Evolutionary conservation across 2,888 invertebrate species (phyloP), one percentile per base, ranked within the genome.

Genomic region (Lepidocyrtoides sp.): DNA sequence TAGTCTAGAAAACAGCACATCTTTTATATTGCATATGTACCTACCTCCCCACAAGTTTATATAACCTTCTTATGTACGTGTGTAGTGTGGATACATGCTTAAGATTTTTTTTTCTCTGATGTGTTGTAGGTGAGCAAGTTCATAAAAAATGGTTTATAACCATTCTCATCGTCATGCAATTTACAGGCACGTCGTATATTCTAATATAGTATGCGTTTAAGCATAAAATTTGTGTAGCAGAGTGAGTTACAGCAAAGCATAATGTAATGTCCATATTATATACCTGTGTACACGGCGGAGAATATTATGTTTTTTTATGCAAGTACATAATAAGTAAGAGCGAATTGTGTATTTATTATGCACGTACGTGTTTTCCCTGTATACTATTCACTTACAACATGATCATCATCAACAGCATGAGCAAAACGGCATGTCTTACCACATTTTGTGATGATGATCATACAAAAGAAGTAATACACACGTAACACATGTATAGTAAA

Each of bases 91-190:
- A 29, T 69, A 10, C 17, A 36, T 57, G 32, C 20, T 8, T n/a
- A 63, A 63, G 29, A 63, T 14, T 29, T 63, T 26, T 29, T 63
- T 14, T 66, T 32, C n/a, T 29, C 12, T 36, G 69, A 41, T 41
- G 32, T 81, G 41, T 12, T 60, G 60, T 51, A 72, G 36, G 81
- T 29, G n/a, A 41, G 75, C 41, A 48, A 86, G 77, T 86, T 86
- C 60, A 86, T 75, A 86, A 86, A 79, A 77, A 69, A 44, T 36
- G 29, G 84, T 69, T 85, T 85, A 72, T 72, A 54, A 69, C 20
- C 32, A 36, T 69, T 17, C 32, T 36, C 69, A 32, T 23, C 44
- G 60, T 23, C 44, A 75, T 84, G 54, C 54, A 51, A 84, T 84
- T 84, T 69, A 69, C 72, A 84, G 54, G 26, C 17, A n/a, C n/a